Evolutionary conservation across 2,888 invertebrate genomes (phyloP), one percentile per base, ranked within the genome.

Genomic region (Rhingia rostrata): DNA sequence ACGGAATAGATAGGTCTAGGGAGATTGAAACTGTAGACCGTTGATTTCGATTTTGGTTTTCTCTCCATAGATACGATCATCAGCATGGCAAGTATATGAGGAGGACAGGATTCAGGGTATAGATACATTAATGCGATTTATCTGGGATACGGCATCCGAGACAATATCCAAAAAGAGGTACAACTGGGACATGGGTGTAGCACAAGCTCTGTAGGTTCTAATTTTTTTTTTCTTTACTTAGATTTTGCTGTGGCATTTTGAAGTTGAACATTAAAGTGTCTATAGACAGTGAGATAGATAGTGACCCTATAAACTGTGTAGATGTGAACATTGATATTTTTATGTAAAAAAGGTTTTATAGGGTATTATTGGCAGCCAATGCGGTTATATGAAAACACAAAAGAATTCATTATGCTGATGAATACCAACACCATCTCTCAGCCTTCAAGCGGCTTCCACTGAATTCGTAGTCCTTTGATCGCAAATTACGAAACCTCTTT

Each of bases 111-210:
- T 83, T 56, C 56, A 43, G 72, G 82, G 72, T 72, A 73, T 78
- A 78, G 73, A 78, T 82, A 82, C 72, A 78, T 82, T 82, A 82
- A 78, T 64, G 78, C 78, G 78, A 82, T 78, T 78, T 78, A 82
- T 83, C 56, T 54, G 63, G 72, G 72, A 61, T 66, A 60, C 53
- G 63, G 61, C 60, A 73, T 58, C 33, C 53, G 37, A 56, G 41
- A 37, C 10, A 4, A 37, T 14, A 60, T 56, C 61, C 12, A 54
- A 51, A 61, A 0, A 47, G 7, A 12, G 3, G 12, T 10, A 51
- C 47, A 63, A 53, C 63, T 64, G 33, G 49, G 39, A 53, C 72
- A 73, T 43, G 45, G 78, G 67, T 61, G 66, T 69, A 53, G 32
- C 61, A 32, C 37, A 32, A 43, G 12, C 32, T 4, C 53, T 64